Percentiles rank a stretch among this genome's conserved stretches.
Conservation (phyloP, 1,140 invertebrate genomes). For the Drosophila sp. region DNA sequence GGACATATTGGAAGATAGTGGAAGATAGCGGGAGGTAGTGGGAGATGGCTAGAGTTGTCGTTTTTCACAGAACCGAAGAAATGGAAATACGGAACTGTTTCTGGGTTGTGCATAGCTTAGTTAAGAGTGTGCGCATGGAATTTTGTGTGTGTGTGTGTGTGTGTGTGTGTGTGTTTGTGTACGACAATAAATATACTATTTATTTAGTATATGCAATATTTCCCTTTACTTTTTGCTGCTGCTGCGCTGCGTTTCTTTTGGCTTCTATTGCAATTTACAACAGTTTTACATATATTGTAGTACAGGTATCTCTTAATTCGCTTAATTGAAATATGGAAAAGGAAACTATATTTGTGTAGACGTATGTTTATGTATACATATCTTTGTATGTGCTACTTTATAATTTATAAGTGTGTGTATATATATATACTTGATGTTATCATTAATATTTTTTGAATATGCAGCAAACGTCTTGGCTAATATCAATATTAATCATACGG, state of each 20-base stretch:
- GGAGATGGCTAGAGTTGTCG: constrained; percentile 5
- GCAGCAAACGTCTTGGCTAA: constrained; percentile 49
- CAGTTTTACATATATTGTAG: constrained; percentile 26
- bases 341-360: constrained; percentile 39
- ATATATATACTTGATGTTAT: constrained; percentile 18
- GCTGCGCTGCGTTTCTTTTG: constrained; percentile 37
- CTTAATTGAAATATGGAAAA: constrained; percentile 34
- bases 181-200: constrained; percentile 9
- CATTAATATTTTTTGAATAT: constrained; percentile 10
- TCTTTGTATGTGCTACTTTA: constrained; percentile 35
- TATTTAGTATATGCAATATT: constrained; percentile 10
- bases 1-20: background rate
- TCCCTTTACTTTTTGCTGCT: constrained; percentile 34
- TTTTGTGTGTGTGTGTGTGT: constrained; percentile 36
- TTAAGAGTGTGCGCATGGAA: constrained; percentile 54
- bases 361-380: constrained; percentile 26
- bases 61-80: constrained; percentile 25
- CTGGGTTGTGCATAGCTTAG: constrained; percentile 64
- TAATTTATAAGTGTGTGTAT: constrained; percentile 19
- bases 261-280: constrained; percentile 32
- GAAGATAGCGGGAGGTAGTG: background rate
- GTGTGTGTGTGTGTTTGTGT: constrained; percentile 30
- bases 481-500: constrained; percentile 63
- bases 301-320: constrained; percentile 21
- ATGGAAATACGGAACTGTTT: constrained; percentile 19